Conservation (phyloP, 1,140 invertebrate species). For the Mamestra configurata region DNA sequence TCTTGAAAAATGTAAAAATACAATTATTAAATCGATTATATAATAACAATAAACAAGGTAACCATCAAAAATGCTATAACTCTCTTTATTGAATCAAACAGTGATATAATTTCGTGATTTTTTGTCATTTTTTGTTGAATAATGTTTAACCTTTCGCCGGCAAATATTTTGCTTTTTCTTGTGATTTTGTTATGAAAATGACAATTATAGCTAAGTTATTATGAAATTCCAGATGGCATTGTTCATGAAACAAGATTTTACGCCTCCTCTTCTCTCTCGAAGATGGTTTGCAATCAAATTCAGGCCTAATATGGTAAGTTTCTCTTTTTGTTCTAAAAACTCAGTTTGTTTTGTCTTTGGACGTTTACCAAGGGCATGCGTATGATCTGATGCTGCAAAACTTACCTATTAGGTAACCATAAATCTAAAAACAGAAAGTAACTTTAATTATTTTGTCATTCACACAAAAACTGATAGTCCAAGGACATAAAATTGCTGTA, state of each 20-base stretch:
- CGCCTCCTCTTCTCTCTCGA: slow-evolving; percentile 73
- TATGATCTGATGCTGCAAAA: not conserved
- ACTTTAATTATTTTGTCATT: no score
- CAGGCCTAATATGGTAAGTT: slow-evolving; percentile 78
- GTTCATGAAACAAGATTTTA: slow-evolving; percentile 81
- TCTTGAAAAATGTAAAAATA: slow-evolving; percentile 24
- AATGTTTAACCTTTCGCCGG: not conserved
- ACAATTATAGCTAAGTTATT: not conserved
- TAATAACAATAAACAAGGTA: not conserved
- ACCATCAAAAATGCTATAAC: not conserved
- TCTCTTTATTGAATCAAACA: not conserved
- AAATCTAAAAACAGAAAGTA: no score
- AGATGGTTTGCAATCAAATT: slow-evolving; percentile 79
- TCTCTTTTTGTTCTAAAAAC: not conserved
- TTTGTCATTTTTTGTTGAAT: not conserved
- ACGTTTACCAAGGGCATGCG: no score
- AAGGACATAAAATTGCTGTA: no score
- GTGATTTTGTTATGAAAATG: not conserved
- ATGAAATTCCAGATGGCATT: slow-evolving; percentile 77
- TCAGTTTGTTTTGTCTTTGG: not conserved
- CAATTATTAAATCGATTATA: not conserved
- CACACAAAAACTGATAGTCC: no score
- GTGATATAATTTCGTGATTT: no score
- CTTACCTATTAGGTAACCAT: no score
- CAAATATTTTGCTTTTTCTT: not conserved